Percentiles rank a stretch among this genome's conserved stretches.
Evolutionary conservation across 2,888 invertebrate genomes (phyloP).

Genomic region (Hybos culiciformis): DNA sequence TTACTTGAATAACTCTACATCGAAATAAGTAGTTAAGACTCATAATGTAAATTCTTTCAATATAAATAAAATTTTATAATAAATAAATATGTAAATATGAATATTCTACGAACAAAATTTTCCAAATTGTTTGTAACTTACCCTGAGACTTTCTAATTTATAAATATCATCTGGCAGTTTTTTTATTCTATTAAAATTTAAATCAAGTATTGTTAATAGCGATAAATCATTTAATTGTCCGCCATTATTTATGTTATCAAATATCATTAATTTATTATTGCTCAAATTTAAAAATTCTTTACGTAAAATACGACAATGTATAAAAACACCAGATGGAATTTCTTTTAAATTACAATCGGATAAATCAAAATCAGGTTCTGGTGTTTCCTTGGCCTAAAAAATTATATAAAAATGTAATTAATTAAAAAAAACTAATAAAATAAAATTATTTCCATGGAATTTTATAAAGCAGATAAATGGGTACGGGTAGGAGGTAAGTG

Average conservation of each 20-base stretch:
- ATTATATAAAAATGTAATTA: background rate
- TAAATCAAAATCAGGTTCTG: constrained; percentile 67
- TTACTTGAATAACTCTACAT: too few species aligned
- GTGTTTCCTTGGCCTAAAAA: constrained; percentile 48
- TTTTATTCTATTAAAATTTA: constrained; percentile 51
- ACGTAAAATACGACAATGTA: constrained; percentile 66
- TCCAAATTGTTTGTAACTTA: too few species aligned
- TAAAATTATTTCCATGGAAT: too few species aligned
- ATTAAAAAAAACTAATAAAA: too few species aligned
- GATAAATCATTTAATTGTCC: constrained; percentile 58
- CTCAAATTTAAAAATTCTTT: constrained; percentile 56
- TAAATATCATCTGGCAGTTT: constrained; percentile 50
- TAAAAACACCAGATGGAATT: constrained; percentile 65
- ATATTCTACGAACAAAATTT: too few species aligned
- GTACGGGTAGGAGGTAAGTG: too few species aligned
- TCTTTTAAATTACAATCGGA: constrained; percentile 60
- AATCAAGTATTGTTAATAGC: constrained; percentile 49
- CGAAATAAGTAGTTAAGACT: constrained; percentile 4
- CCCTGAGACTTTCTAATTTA: constrained; percentile 51
- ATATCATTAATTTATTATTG: constrained; percentile 52
- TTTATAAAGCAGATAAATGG: too few species aligned
- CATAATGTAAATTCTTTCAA: background rate
- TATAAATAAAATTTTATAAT: constrained; percentile 1
- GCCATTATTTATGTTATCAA: constrained; percentile 45
- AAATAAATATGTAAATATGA: background rate